Percentiles rank a stretch among this genome's conserved stretches.
Conservation (phyloP, 2,797 vertebrate genomes). For the Poecilia velifera region DNA sequence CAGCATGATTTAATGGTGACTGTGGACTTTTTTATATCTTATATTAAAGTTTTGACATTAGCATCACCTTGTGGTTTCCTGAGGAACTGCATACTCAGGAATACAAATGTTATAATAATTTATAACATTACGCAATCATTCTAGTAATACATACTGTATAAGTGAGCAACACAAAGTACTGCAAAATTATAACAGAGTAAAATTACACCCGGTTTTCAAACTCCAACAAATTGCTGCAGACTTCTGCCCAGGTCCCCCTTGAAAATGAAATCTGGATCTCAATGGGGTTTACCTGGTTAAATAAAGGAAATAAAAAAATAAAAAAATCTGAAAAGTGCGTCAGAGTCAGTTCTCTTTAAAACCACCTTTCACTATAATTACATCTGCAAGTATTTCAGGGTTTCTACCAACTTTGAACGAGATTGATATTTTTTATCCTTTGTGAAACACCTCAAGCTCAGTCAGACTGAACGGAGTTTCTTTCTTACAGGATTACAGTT, state of each 20-base stretch:
- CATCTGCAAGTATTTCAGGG: background rate
- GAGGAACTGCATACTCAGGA: constrained; percentile 21
- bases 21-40: background rate
- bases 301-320: too few species aligned
- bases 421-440: background rate
- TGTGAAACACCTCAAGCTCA: background rate
- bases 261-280: too few species aligned
- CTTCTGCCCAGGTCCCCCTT: too few species aligned
- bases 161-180: background rate
- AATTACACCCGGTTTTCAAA: background rate
- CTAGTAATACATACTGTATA: background rate
- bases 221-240: background rate
- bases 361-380: background rate
- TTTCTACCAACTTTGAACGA: background rate
- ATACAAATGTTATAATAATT: background rate
- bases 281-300: too few species aligned
- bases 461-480: background rate
- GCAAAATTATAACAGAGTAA: background rate
- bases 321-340: background rate
- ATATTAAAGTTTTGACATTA: constrained; percentile 20
- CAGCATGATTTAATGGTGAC: background rate
- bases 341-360: background rate
- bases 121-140: background rate
- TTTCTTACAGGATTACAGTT: background rate
- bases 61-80: constrained; percentile 25